Evolutionary conservation across 2,888 invertebrate genomes (phyloP).

Genomic region (Adelognathus sp.): DNA sequence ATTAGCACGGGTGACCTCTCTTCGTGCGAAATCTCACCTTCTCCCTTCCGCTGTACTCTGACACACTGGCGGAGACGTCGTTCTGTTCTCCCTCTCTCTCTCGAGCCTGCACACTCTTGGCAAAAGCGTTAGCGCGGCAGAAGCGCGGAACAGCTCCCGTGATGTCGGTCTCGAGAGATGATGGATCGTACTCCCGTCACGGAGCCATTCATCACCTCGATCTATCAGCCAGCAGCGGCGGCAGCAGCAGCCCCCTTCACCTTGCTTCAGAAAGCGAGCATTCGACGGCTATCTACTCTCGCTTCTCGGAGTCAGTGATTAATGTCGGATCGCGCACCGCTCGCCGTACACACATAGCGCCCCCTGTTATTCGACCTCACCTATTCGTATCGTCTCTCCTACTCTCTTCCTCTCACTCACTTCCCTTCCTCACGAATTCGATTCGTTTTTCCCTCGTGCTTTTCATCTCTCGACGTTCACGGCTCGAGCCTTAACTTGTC

Average conservation of each 20-base stretch:
- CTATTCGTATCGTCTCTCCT: no score
- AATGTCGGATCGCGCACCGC: conserved; percentile 77
- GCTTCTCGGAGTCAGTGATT: conserved; percentile 77
- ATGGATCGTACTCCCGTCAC: conserved; percentile 79
- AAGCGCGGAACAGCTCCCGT: conserved; percentile 52
- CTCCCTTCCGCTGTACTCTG: conserved; percentile 63
- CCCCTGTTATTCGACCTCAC: conserved; percentile 77
- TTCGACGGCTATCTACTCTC: conserved; percentile 80
- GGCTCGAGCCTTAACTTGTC: conserved; percentile 25
- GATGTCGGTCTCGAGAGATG: conserved; percentile 73
- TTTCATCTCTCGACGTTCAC: conserved; percentile 21
- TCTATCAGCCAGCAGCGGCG: conserved; percentile 80
- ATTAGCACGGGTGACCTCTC: conserved; percentile 79
- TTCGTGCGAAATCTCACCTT: conserved; percentile 77
- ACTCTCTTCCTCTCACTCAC: conserved; percentile 3
- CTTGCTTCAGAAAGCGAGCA: conserved; percentile 79
- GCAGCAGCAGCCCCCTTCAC: conserved; percentile 77
- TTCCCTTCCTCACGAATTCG: conserved; percentile 34
- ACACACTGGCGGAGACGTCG: conserved; percentile 65
- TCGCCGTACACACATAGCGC: conserved; percentile 63
- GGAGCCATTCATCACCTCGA: conserved; percentile 81
- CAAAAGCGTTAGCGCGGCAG: conserved; percentile 44
- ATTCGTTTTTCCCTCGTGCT: conserved; percentile 22
- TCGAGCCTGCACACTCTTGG: conserved; percentile 28
- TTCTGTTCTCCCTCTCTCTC: neutral